Evolutionary conservation across 2,797 vertebrate genomes (phyloP), one percentile per base, ranked within the genome.

Genomic region (Phataginus tetradactyla): DNA sequence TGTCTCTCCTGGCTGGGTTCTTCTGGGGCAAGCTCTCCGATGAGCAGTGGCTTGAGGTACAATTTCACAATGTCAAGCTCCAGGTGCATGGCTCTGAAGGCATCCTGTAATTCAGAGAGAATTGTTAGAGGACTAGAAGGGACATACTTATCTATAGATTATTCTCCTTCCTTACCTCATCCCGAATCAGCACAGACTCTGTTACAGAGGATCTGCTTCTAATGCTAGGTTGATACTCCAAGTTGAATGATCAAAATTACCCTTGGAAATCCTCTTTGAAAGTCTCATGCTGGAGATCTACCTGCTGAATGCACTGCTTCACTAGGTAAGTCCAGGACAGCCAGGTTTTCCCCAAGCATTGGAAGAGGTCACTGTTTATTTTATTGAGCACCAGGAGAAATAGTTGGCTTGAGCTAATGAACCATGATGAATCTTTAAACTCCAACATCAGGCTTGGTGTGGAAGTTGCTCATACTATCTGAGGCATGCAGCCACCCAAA

Each of bases 1-100:
- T 98, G 97, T 61, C 96, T 96, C 95, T 99, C 98, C 66, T 97
- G 98, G 96, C 95, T 98, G 86, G 98, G 98, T 8, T 99, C 98
- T 86, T 95, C 98, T 12, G 98, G 97, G 4, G 98, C 97, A 97
- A 99, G 95, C 63, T 99, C 98, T 84, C 99, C 98, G 0, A 98
- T 98, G 74, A 98, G 97, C 80, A 99, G 97, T 1, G 98, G 79
- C 34, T 97, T 98, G 80, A 99, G 77, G 87, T 98, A 98, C 71
- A 98, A 92, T 12, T 51, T 92, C 42, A 98, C 98, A 72, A 98
- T 2, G 3, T 94, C 34, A 51, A 92, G 96, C 3, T 98, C 95
- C 0, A 32, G 96, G 79, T 98, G 98, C 92, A 98, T 98, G 0
- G 98, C 98, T 59, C 86, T 90, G 49, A 99, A 98, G 3, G 92